These are phyloP conservation scores for Addax nasomaculatus DNA, from an alignment of 2,113 vertebrate genomes.

Conservation along the genomic window DNA sequence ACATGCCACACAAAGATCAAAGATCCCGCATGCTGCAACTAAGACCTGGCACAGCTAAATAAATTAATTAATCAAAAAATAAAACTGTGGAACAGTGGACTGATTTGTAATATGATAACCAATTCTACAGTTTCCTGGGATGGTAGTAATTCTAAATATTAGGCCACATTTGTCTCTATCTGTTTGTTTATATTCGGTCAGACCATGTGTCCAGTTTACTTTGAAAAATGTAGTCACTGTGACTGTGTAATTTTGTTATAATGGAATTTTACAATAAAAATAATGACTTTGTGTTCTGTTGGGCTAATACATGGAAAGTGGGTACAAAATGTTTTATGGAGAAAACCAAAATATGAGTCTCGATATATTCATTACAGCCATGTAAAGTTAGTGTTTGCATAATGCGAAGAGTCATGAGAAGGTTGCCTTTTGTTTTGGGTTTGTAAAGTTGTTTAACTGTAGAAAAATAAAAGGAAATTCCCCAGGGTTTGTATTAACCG, in stretches of 20 bases:
- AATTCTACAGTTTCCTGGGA: background rate
- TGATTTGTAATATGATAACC: background rate
- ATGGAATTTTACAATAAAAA: conserved; percentile 10
- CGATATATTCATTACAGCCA: background rate
- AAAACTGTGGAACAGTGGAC: background rate
- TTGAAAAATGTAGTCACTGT: background rate
- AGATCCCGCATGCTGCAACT: background rate
- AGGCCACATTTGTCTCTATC: background rate
- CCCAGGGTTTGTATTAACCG: background rate
- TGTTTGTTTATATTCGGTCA: background rate
- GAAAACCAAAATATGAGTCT: background rate
- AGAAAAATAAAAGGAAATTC: background rate
- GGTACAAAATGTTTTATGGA: background rate
- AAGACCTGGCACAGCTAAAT: background rate
- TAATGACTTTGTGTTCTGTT: background rate
- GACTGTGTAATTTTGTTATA: background rate
- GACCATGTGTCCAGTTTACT: background rate
- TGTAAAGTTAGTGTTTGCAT: background rate
- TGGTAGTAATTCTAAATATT: conserved; percentile 12
- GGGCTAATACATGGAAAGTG: background rate
- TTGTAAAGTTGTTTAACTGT: conserved; percentile 7
- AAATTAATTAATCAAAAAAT: background rate
- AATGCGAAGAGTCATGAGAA: background rate
- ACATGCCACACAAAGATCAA: background rate
- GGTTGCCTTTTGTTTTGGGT: background rate